Evolutionary conservation across 2,113 vertebrate genomes (phyloP), one percentile per base, ranked within the genome.

Genomic region (Plestiodon gilberti): DNA sequence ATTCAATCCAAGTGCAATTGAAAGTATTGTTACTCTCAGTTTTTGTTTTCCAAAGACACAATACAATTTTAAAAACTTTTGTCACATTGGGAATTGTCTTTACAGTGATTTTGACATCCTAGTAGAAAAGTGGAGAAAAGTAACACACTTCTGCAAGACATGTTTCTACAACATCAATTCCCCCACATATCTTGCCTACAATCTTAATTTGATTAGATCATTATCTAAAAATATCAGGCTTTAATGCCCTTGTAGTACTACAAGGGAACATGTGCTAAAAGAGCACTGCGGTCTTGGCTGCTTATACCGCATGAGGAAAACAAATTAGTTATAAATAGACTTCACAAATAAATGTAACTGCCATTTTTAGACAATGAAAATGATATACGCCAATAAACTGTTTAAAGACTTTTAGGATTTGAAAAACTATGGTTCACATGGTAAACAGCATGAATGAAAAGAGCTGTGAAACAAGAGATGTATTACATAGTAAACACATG

Each of bases 1-100:
- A 96, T 97, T 95, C 95, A 97, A 95, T 96, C 94, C 95, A 97
- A 94, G 95, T 92, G 95, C 93, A 96, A 96, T 90, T 93, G 90
- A 3, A 93, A 96, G 96, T 94, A 93, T 94, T 91, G 95, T 95
- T 96, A 96, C 92, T 94, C 91, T 95, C 91, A 94, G 69, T 91
- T 94, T 93, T n/a, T n/a, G n/a, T n/a, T n/a, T 92, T 94, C 92
- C 89, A 87, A 93, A 96, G 88, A 92, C 88, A 96, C 91, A 90
- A 94, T 95, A 95, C 89, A 74, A 38, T 87, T 92, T 94, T 78
- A 87, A 89, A 91, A 89, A 61, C 78, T 75, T 93, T 40, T 87
- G 94, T 67, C 67, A 81, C 71, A 92, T 82, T 92, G 84, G 88
- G 94, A 87, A 90, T 71, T 78, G 93, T 70, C 88, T 92, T 81